Evolutionary conservation across 2,888 invertebrate species (phyloP).

Genomic region (Dastarcus helophoroides): DNA sequence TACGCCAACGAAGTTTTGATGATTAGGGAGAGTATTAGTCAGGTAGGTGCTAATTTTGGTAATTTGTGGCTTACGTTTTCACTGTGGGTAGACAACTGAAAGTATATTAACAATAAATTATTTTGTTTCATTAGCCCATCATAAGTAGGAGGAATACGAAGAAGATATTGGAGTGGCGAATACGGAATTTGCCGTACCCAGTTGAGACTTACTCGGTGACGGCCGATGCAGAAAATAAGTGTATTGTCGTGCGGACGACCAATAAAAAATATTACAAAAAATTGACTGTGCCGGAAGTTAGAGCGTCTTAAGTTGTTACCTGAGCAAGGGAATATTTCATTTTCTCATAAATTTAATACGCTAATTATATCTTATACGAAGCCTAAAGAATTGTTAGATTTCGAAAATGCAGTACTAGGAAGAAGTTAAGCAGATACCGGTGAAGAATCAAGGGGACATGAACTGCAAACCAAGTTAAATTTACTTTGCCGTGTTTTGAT

Average conservation of each 20-base stretch:
- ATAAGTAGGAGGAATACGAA: slow-evolving; percentile 61
- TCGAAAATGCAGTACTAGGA: slow-evolving; percentile 51
- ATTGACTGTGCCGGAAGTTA: slow-evolving; percentile 56
- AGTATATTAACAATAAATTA: slow-evolving; percentile 3
- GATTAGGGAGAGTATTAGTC: slow-evolving; percentile 50
- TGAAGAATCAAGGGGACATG: slow-evolving; percentile 19
- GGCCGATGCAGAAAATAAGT: slow-evolving; percentile 50
- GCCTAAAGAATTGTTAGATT: slow-evolving; percentile 53
- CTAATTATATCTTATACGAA: slow-evolving; percentile 69
- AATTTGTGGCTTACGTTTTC: too few species aligned
- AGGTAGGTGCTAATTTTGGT: slow-evolving; percentile 17
- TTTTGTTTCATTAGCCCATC: slow-evolving; percentile 43
- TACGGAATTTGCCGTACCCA: slow-evolving; percentile 66
- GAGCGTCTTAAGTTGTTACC: slow-evolving; percentile 50
- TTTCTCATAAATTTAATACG: slow-evolving; percentile 63
- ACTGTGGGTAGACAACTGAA: too few species aligned
- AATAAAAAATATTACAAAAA: slow-evolving; percentile 78
- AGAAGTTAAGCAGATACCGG: slow-evolving; percentile 29
- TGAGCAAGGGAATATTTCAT: slow-evolving; percentile 52
- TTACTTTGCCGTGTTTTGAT: too few species aligned
- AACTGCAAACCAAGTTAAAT: slow-evolving; percentile 34
- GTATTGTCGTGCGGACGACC: slow-evolving; percentile 56
- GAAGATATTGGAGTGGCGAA: slow-evolving; percentile 68
- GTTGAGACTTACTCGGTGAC: slow-evolving; percentile 58
- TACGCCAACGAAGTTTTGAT: slow-evolving; percentile 38